Evolutionary conservation across 92 coral and sea anemone species (phyloP), one percentile per base, ranked within the genome.

Genomic region (Epizoanthus ramosus): DNA sequence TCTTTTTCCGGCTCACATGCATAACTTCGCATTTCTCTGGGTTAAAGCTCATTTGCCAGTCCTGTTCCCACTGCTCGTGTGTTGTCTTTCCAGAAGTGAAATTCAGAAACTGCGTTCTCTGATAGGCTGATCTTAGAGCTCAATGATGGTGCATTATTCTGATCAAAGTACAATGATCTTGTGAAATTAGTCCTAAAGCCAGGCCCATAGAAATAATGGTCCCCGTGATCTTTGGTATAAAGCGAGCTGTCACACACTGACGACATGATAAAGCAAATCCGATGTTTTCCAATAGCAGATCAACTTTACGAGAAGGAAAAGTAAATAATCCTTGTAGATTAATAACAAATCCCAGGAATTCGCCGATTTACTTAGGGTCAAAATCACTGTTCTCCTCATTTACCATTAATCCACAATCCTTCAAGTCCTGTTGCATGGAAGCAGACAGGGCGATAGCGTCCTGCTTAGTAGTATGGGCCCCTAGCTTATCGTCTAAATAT

Each of bases 401-500:
- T 25, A 63, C 68, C 1, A 63, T 33, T 3, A 63, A 33, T 6
- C 68, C 35, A 8, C 33, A 8, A 63, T 25, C 8, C 22, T 25
- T 21, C 68, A 63, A 63, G 35, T 63, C 68, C 35, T 8, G 9
- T 23, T 63, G 68, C 31, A 63, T 16, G 31, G 22, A 33, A 63
- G 35, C 25, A 8, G 68, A 63, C 22, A 22, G 68, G 25, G 35
- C 23, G 8, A 63, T 25, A 63, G 37, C 68, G 31, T 16, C 35
- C 25, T 63, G 68, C 68, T 23, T 33, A 8, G 37, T 63, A 23
- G 68, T 21, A 63, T 63, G 25, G 12, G 68, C 68, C 12, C 33
- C 68, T 33, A 6, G 57, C 21, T 17, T 33, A 74, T 52, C 64
- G 19, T 74, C 80, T 25, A 74, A 57, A 50, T 74, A 74, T 61